These are phyloP conservation scores for Clanis bilineata DNA, from an alignment of 2,888 invertebrate genomes.

Conservation along the genomic window DNA sequence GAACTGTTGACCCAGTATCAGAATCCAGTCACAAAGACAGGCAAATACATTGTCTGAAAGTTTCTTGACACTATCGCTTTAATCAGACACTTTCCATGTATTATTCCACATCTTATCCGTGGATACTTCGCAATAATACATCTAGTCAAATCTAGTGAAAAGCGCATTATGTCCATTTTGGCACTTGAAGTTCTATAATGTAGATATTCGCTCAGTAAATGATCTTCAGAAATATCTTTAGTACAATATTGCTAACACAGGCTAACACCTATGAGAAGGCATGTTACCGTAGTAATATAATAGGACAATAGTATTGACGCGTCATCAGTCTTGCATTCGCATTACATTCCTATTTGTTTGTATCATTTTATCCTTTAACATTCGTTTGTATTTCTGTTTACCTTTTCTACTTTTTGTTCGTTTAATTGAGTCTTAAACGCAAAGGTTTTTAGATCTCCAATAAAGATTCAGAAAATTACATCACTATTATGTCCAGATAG, in stretches of 20 bases:
- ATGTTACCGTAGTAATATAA: background rate
- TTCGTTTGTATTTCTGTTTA: constrained; percentile 2
- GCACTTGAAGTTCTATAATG: background rate
- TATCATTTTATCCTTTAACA: constrained; percentile 11
- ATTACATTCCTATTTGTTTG: constrained; percentile 3
- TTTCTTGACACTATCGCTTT: too few relatives aligned
- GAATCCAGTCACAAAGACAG: too few relatives aligned
- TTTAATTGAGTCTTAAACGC: background rate
- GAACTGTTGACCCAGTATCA: too few relatives aligned
- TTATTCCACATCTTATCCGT: too few relatives aligned
- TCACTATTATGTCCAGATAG: background rate
- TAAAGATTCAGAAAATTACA: background rate
- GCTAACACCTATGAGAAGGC: background rate
- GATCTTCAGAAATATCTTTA: background rate
- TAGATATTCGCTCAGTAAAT: background rate
- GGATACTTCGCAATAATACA: too few relatives aligned
- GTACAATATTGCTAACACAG: background rate
- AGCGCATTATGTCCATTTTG: too few relatives aligned
- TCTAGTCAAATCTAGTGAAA: too few relatives aligned
- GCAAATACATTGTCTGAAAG: too few relatives aligned
- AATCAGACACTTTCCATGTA: too few relatives aligned
- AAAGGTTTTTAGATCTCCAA: background rate
- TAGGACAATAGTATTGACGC: background rate
- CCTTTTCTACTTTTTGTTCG: background rate
- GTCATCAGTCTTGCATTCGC: constrained; percentile 2